These are phyloP conservation scores for Chloroclystis v-ata DNA, from an alignment of 2,888 invertebrate genomes.

Conservation along the genomic window DNA sequence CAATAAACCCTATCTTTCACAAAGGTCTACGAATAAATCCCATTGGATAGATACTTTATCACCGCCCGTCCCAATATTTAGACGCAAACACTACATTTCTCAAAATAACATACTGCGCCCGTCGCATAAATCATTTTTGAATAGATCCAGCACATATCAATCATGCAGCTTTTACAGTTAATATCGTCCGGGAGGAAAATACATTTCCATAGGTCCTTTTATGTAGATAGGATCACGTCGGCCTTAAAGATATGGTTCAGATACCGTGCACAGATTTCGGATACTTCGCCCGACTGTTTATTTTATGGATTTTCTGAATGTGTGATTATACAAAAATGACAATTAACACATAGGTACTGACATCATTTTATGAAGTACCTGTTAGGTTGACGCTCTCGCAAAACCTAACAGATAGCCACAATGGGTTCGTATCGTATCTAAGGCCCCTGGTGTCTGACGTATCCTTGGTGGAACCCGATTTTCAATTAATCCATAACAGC, in stretches of 20 bases:
- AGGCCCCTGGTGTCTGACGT: no score
- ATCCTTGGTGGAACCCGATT: no score
- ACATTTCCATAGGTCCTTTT: constrained; percentile 53
- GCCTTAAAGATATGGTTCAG: constrained; percentile 48
- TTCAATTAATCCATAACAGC: no score
- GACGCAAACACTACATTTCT: constrained; percentile 23
- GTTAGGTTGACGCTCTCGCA: no score
- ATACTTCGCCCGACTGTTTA: constrained; percentile 39
- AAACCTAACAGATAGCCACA: no score
- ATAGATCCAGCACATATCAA: constrained; percentile 58
- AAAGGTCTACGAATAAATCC: constrained; percentile 14
- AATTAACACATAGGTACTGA: no score
- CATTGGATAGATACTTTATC: constrained; percentile 12
- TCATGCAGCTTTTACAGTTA: constrained; percentile 57
- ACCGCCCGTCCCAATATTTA: constrained; percentile 18
- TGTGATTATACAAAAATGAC: neutral
- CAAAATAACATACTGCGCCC: constrained; percentile 21
- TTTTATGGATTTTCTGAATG: neutral
- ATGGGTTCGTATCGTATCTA: no score
- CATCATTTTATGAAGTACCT: no score
- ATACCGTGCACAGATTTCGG: constrained; percentile 52
- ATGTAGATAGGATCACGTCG: constrained; percentile 68
- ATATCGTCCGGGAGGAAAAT: constrained; percentile 49
- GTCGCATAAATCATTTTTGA: constrained; percentile 54
- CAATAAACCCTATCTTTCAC: neutral